Evolutionary conservation across 1,140 invertebrate species (phyloP), one percentile per base, ranked within the genome.

Genomic region (Drosophila prosaltans): DNA sequence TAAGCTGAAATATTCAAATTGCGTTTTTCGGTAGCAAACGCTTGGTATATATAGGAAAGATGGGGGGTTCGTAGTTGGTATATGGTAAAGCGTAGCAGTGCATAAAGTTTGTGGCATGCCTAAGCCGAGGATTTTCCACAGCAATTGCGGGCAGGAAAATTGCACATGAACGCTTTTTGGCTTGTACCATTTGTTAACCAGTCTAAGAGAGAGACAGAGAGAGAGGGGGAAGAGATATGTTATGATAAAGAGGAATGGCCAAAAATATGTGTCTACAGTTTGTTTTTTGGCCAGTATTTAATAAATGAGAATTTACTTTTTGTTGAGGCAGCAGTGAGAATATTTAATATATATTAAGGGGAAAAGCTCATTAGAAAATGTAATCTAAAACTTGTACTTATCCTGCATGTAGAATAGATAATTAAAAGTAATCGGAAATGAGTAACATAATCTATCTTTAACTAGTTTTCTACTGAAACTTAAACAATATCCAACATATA

Each of bases 111-210:
- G 58, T 32, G 73, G 36, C 65, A 48, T 36, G 64, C 74, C 68
- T 68, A 75, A 58, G 72, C 73, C 72, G 72, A 68, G 73, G 67
- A 68, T 75, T 74, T 54, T 30, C 55, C 69, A 16, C 69, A 60
- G 63, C 69, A 71, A 71, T 71, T 66, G 63, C 26, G 30, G 72
- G 73, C 72, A 43, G 26, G 48, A 51, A 69, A 41, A 65, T 65
- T 65, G 67, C 45, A 69, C 45, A 69, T 48, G 16, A 48, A 24
- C 16, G 21, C 45, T 51, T 51, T 51, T 51, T 51, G 45, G 21
- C 45, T 51, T 26, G 21, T 9, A 26, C 45, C 45, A 51, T 51
- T 26, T 51, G 45, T 10, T 24, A 9, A 24, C 9, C 45, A 51
- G 45, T 48, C 45, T 30, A 10, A 26, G n/a, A 51, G 24, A 51